Percentiles rank a stretch among this genome's conserved stretches.
These are phyloP conservation scores for Xestia sexstrigata DNA, from an alignment of 2,888 invertebrate species.

Conservation along the genomic window DNA sequence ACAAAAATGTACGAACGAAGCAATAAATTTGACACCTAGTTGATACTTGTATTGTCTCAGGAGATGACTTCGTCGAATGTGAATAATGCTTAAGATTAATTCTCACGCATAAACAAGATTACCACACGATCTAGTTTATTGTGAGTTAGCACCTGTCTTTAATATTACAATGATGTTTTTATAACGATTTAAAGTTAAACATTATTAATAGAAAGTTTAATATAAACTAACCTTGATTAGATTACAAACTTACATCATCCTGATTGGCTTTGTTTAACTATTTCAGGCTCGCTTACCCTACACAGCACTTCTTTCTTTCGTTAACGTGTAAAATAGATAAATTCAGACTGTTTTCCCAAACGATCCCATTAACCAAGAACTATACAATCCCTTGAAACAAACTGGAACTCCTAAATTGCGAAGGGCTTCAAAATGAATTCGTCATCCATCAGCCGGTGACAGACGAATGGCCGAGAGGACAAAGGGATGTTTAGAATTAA, in stretches of 20 bases:
- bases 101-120: conserved; percentile 7
- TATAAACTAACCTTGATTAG: background rate
- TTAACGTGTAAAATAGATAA: no score
- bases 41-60: background rate
- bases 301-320: no score
- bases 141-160: conserved; percentile 6
- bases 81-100: conserved; percentile 10
- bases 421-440: conserved; percentile 71
- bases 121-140: conserved; percentile 7
- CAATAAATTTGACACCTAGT: background rate
- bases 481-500: conserved; percentile 75
- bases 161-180: conserved; percentile 35
- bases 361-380: background rate
- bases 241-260: no score
- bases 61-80: background rate
- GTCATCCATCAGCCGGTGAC: conserved; percentile 81
- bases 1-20: background rate
- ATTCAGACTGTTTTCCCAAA: background rate
- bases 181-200: background rate
- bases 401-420: conserved; percentile 44
- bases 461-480: conserved; percentile 73
- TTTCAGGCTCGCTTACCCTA: no score
- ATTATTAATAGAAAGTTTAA: background rate
- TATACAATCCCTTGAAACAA: conserved; percentile 9
- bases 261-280: background rate